Base-by-base conservation (phyloP, 1,140 invertebrate genomes). In the Drosophila setifemur region DNA sequence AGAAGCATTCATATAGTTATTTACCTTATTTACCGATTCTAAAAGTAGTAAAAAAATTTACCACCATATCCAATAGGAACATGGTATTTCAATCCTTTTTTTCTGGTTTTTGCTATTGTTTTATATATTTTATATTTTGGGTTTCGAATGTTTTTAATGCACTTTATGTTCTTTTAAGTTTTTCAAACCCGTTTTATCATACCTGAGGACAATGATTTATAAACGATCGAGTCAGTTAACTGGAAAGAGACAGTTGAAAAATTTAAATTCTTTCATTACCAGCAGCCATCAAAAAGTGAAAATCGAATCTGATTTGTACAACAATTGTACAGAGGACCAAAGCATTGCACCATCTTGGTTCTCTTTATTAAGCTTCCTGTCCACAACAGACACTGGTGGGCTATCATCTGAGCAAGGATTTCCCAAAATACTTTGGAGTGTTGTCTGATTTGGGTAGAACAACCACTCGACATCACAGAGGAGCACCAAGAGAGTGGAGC, bases 341-440 rank as follows among this genome's bases (percentile, higher is more conserved):
- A 11, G 43, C 42, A 43, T 21, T 35, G 21, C 16, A 55, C 18
- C 54, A 50, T 60, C 44, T 58, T 45, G 40, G 21, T 45, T 63
- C 47, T 40, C 47, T 61, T 72, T 61, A 72, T 61, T 61, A 45
- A 71, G 55, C 54, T 18, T 25, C 26, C 69, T 72, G 69, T 72
- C 69, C 55, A 42, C 31, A 63, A 12, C 69, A 72, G 68, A 72
- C 66, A 50, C 26, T 49, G 37, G 19, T 60, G 31, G 66, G 54
- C 43, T 19, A 64, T 29, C 26, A 49, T 64, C 47, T 49, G 45
- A 33, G 58, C 31, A 23, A 49, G 33, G 61, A 39, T 23, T 29
- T 31, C 19, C 33, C 58, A 21, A 43, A 45, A 67, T 54, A 68
- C 63, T 55, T 16, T 6, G n/a, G 31, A 33, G 50, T 40, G 37